phyloP scores from a whole-genome alignment of 2,797 vertebrate species.

The Macropus fuliginosus region DNA sequence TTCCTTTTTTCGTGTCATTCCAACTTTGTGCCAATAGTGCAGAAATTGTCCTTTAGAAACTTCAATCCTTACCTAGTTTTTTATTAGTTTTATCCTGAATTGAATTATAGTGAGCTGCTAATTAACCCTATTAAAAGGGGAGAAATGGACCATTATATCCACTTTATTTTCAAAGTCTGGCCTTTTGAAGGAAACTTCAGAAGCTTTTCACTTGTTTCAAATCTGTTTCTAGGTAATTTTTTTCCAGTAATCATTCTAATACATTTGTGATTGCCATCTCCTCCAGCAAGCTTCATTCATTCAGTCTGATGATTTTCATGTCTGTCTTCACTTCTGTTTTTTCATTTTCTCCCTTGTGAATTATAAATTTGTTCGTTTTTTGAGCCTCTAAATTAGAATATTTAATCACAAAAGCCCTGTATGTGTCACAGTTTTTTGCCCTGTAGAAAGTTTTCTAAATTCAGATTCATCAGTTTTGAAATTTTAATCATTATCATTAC shows the following conservation, averaged over 20 bases:
- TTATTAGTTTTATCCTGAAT: not conserved
- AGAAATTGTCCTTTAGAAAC: not conserved
- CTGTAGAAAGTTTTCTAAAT: not conserved
- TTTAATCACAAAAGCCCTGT: not conserved
- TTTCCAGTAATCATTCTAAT: not conserved
- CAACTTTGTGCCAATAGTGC: not conserved
- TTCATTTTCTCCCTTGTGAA: not conserved
- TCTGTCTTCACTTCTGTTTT: conserved; percentile 2
- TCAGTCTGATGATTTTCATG: not conserved
- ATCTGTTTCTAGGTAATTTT: not conserved
- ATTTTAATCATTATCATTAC: not conserved
- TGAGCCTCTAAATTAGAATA: accelerated
- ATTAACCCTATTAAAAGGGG: not conserved
- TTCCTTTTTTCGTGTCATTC: conserved; percentile 36
- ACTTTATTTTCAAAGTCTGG: not conserved
- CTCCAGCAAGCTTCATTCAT: accelerated
- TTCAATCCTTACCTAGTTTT: not conserved
- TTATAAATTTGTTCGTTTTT: not conserved
- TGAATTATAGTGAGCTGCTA: not conserved
- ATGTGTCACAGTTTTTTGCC: not conserved
- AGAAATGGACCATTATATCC: accelerated
- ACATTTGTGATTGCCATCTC: not conserved
- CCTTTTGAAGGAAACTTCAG: not conserved
- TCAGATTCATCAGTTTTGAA: not conserved
- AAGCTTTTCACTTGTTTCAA: not conserved